Base-by-base conservation (phyloP, 2,888 invertebrate species). In the Omphaloscelis lunosa region DNA sequence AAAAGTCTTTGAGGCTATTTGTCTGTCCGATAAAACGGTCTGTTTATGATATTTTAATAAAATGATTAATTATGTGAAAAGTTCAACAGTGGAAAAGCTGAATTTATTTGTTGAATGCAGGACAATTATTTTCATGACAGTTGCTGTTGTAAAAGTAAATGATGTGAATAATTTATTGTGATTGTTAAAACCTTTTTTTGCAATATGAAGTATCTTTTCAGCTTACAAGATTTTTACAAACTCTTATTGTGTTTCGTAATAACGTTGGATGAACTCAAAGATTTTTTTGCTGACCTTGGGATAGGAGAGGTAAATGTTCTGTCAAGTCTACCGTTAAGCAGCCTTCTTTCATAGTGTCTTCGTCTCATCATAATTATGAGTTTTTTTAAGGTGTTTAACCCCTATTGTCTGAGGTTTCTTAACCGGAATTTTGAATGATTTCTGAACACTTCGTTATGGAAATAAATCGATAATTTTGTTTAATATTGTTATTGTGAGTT, bases 41-140 rank as follows among this genome's bases (percentile, higher is more conserved):
- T 78, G 53, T 75, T 73, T 74, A 79, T 86, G 75, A 86, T 75
- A 71, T 88, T 77, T 86, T 73, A 77, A 83, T 77, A 75, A 77
- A 82, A 77, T 88, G 83, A 86, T 83, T 72, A 73, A 88, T 77
- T 66, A 77, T 61, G 34, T 53, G 56, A 68, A 76, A 82, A 51
- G 29, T 62, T 68, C n/a, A 56, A 72, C 45, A 23, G 62, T 72
- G 48, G 72, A 75, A 86, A 78, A 74, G 58, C 27, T 34, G 72
- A 69, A 74, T 82, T 65, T 73, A 80, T 81, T 59, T 56, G 29
- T 85, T 69, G 39, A 61, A 45, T 63, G n/a, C 41, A n/a, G n/a
- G 0, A 63, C 39, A 72, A 62, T 80, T 56, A 11, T 51, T 84
- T 84, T 63, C n/a, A 68, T 56, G 41, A 29, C 53, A 34, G 17